Conservation (phyloP, 2,797 vertebrate genomes). For the Microctenopoma lineatum region DNA sequence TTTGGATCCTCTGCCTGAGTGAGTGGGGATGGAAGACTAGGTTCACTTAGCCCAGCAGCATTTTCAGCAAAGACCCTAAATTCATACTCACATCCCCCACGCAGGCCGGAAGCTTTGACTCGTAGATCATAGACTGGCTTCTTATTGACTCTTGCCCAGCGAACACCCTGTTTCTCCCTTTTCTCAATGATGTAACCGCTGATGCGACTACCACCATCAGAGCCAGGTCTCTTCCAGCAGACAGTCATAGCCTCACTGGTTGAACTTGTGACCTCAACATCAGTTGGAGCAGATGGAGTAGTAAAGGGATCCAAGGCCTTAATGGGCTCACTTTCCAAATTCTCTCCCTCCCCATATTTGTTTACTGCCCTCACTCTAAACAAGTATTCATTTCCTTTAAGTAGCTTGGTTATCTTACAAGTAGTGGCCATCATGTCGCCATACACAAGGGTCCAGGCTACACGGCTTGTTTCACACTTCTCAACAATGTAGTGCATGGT, state of each 20-base stretch:
- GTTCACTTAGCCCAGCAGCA: slow-evolving; percentile 92
- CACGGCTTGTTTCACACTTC: slow-evolving; percentile 97
- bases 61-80: slow-evolving; percentile 98
- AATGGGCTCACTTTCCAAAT: slow-evolving; percentile 91
- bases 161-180: slow-evolving; percentile 93
- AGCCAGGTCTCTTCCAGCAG: slow-evolving; percentile 94
- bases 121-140: slow-evolving; percentile 96
- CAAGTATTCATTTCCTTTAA: slow-evolving; percentile 97
- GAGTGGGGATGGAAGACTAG: slow-evolving; percentile 89
- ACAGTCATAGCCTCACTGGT: slow-evolving; percentile 93
- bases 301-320: slow-evolving; percentile 95
- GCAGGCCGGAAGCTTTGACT: slow-evolving; percentile 94
- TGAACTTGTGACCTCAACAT: slow-evolving; percentile 93
- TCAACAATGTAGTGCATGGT: slow-evolving; percentile 94
- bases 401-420: slow-evolving; percentile 94
- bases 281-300: slow-evolving; percentile 88
- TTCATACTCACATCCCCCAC: slow-evolving; percentile 95
- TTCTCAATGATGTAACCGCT: slow-evolving; percentile 95
- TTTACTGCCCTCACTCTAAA: slow-evolving; percentile 96
- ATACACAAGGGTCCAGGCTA: slow-evolving; percentile 94
- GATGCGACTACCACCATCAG: slow-evolving; percentile 95
- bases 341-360: slow-evolving; percentile 94
- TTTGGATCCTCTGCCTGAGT: slow-evolving; percentile 93
- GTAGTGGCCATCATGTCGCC: slow-evolving; percentile 91
- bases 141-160: slow-evolving; percentile 97